Conservation (phyloP, 2,888 invertebrate genomes). For the Acronicta psi region DNA sequence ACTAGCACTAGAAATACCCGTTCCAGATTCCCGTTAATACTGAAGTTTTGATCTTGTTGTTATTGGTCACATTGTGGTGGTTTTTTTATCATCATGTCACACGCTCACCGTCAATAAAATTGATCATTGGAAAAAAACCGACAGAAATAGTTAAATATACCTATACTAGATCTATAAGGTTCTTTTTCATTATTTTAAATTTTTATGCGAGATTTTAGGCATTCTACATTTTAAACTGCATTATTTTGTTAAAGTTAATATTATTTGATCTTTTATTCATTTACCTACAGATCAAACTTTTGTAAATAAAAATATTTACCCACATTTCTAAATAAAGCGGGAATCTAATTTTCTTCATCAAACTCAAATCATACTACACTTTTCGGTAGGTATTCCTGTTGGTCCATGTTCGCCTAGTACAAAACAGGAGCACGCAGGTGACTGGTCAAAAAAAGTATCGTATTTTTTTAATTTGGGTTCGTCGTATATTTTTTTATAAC, state of each 20-base stretch:
- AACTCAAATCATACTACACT: slow-evolving; percentile 1
- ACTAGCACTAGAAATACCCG: slow-evolving; percentile 57
- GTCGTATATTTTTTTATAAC: too few relatives aligned
- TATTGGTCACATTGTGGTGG: slow-evolving; percentile 15
- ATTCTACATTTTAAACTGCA: too few relatives aligned
- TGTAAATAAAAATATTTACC: too few relatives aligned
- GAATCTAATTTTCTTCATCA: slow-evolving; percentile 17
- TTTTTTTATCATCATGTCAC: slow-evolving; percentile 27
- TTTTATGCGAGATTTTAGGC: too few relatives aligned
- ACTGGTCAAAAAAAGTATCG: slow-evolving; percentile 33
- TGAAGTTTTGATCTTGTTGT: slow-evolving; percentile 52
- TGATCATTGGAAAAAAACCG: background rate
- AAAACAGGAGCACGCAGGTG: slow-evolving; percentile 56
- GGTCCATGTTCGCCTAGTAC: slow-evolving; percentile 49
- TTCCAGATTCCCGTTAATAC: slow-evolving; percentile 57
- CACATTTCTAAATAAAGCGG: slow-evolving; percentile 3
- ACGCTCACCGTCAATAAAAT: too few relatives aligned
- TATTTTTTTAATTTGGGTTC: background rate
- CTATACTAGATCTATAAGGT: too few relatives aligned
- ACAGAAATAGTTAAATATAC: too few relatives aligned
- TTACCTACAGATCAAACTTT: too few relatives aligned
- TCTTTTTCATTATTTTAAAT: too few relatives aligned
- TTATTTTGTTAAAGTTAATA: too few relatives aligned
- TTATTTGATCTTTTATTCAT: too few relatives aligned
- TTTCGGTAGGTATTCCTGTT: slow-evolving; percentile 35